Percentiles rank a stretch among this genome's conserved stretches.
phyloP scores from a whole-genome alignment of 2,797 vertebrate genomes.

The Nyctibius grandis region DNA sequence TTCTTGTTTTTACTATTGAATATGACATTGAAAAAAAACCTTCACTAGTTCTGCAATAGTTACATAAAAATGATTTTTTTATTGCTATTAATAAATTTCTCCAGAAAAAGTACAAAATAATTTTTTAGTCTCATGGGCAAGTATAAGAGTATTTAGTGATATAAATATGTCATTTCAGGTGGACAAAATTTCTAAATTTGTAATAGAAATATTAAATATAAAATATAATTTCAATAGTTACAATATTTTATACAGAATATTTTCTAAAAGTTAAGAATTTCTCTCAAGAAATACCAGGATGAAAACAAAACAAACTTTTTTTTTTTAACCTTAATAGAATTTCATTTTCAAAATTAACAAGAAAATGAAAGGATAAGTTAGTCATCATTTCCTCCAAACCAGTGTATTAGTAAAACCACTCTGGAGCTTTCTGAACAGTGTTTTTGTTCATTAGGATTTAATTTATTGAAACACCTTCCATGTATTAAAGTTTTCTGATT shows the following conservation, averaged over 20 bases:
- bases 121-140: neutral
- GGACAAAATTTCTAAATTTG: neutral
- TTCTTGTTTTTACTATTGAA: neutral
- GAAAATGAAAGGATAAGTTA: neutral
- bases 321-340: neutral
- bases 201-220: neutral
- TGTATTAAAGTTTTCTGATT: neutral
- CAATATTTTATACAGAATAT: neutral
- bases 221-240: neutral
- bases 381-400: neutral
- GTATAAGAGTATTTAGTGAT: neutral
- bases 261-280: neutral
- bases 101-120: neutral
- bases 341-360: neutral
- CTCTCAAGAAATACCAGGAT: neutral
- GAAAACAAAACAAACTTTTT: neutral
- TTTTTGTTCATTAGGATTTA: neutral
- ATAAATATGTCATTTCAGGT: neutral
- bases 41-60: neutral
- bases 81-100: neutral
- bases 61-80: neutral
- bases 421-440: neutral
- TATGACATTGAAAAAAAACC: neutral
- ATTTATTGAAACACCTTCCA: neutral
- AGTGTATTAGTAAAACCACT: neutral